Conservation (phyloP, 1,140 invertebrate species). For the Drosophila subpulchrella region DNA sequence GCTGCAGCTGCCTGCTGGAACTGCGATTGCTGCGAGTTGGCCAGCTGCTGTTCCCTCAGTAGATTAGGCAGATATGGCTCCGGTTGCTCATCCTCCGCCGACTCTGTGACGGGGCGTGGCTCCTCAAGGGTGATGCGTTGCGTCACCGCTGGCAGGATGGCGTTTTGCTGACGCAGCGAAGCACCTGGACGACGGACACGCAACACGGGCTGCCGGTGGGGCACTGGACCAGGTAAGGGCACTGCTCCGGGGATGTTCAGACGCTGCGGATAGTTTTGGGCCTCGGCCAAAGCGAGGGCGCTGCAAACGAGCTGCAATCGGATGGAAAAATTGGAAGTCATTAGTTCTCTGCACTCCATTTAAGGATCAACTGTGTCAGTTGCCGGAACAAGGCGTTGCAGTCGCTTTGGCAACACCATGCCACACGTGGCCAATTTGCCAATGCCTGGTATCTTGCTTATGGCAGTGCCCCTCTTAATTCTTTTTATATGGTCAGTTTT, state of each 20-base stretch:
- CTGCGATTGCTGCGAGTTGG: constrained; percentile 85
- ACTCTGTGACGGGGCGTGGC: constrained; percentile 86
- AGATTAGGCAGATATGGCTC: constrained; percentile 71
- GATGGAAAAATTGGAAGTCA: constrained; percentile 4
- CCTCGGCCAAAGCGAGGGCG: constrained; percentile 63
- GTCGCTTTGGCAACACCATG: constrained; percentile 14
- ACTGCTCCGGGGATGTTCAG: constrained; percentile 88
- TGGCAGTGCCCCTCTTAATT: constrained; percentile 43
- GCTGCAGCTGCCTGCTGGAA: constrained; percentile 82
- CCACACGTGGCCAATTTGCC: constrained; percentile 48
- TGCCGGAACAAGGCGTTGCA: constrained; percentile 11
- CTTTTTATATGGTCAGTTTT: constrained; percentile 10
- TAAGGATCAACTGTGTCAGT: constrained; percentile 21
- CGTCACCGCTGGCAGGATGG: constrained; percentile 85
- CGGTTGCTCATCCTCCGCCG: constrained; percentile 85
- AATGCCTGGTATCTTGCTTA: constrained; percentile 1
- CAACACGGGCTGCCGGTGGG: constrained; percentile 83
- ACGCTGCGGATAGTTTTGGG: constrained; percentile 86
- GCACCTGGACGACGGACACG: constrained; percentile 85
- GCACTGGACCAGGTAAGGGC: constrained; percentile 81
- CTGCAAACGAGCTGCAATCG: constrained; percentile 58
- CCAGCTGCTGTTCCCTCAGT: constrained; percentile 69
- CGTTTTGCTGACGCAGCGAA: constrained; percentile 84
- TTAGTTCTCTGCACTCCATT: constrained; percentile 23
- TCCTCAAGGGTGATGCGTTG: constrained; percentile 85